phyloP scores from a whole-genome alignment of 2,888 invertebrate genomes.

The Polydesmus complanatus region DNA sequence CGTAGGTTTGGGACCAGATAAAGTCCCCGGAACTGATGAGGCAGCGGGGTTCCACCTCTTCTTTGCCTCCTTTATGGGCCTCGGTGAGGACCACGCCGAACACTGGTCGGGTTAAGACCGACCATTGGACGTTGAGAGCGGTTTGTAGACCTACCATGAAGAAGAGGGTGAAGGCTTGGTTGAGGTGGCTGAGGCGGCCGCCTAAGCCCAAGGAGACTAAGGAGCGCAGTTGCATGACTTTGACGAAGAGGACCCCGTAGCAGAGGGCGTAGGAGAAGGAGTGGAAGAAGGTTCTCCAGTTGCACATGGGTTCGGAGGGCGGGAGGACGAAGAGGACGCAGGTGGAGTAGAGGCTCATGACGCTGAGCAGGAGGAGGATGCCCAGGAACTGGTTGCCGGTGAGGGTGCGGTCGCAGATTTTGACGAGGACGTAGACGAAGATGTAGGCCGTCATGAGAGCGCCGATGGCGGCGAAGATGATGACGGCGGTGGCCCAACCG shows the following conservation, averaged over 20 bases:
- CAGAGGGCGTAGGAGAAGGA: conserved; percentile 29
- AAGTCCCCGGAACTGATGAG: conserved; percentile 24
- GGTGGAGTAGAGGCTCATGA: conserved; percentile 28
- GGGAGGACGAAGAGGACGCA: conserved; percentile 29
- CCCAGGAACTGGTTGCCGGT: conserved; percentile 27
- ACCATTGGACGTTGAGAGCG: conserved; percentile 28
- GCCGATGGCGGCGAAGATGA: conserved; percentile 28
- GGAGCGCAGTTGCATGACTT: conserved; percentile 32
- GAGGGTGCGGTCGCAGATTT: conserved; percentile 30
- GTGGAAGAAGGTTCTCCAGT: conserved; percentile 27
- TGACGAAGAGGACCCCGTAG: conserved; percentile 30
- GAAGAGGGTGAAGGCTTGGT: conserved; percentile 17
- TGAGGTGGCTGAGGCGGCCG: conserved; percentile 23
- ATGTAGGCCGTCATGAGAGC: conserved; percentile 29
- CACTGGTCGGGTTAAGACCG: conserved; percentile 18
- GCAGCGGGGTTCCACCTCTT: conserved; percentile 22
- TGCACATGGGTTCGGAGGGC: conserved; percentile 25
- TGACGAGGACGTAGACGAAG: conserved; percentile 28
- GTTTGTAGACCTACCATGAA: conserved; percentile 24
- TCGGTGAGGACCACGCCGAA: not conserved
- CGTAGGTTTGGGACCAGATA: conserved; percentile 27
- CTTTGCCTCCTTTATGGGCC: not conserved
- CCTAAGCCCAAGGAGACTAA: conserved; percentile 31
- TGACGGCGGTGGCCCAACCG: conserved; percentile 29
- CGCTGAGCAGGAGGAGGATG: conserved; percentile 27